Percentiles rank a stretch among this genome's conserved stretches.
Conservation (phyloP, 2,888 invertebrate genomes). For the Idaea straminata region DNA sequence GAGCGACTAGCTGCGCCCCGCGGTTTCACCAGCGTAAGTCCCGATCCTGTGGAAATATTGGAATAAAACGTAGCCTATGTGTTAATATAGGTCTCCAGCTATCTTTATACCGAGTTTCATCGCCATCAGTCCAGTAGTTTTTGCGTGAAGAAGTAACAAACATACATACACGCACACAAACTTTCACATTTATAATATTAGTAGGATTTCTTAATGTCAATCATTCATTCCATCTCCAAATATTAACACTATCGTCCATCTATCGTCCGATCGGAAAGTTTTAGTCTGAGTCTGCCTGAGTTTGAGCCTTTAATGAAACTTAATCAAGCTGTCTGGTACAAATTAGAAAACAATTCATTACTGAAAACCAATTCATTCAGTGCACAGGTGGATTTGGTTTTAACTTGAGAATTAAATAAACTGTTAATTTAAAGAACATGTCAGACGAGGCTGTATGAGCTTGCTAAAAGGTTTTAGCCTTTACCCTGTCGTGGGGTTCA, state of each 20-base stretch:
- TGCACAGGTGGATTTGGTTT: neutral
- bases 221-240: no score
- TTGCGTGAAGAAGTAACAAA: no score
- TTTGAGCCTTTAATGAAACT: slow-evolving; percentile 6
- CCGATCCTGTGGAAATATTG: no score
- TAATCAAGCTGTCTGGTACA: slow-evolving; percentile 16
- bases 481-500: neutral
- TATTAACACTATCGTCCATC: neutral
- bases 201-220: no score
- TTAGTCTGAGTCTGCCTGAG: neutral
- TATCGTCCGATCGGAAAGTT: neutral
- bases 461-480: neutral
- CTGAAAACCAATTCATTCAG: neutral
- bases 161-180: no score
- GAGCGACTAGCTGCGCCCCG: no score
- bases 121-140: no score
- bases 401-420: neutral
- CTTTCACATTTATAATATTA: no score
- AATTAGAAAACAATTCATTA: slow-evolving; percentile 14
- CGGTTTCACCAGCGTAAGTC: no score
- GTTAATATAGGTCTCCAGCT: no score
- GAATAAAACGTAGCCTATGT: no score
- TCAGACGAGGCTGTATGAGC: neutral
- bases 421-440: neutral
- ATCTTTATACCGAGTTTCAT: no score